A percentile compares a stretch with the other conserved stretches of the same genome.
phyloP scores from a whole-genome alignment of 2,113 vertebrate genomes.

The Sebastes fasciatus region DNA sequence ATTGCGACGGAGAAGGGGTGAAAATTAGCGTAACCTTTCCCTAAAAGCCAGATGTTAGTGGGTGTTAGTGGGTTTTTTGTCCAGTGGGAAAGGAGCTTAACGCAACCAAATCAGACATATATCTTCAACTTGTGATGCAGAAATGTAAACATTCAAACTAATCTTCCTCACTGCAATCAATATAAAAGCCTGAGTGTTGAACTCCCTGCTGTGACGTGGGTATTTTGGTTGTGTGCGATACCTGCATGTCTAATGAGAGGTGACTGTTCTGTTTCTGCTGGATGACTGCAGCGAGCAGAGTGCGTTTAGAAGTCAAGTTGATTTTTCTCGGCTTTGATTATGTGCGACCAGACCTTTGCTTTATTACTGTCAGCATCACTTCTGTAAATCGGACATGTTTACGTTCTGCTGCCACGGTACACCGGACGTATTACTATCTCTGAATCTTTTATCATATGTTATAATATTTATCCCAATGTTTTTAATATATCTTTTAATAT shows the following conservation, averaged over 20 bases:
- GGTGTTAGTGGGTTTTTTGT: too few species aligned
- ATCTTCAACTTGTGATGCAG: neutral
- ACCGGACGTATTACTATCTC: neutral
- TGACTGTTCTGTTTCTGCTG: slow-evolving; percentile 43
- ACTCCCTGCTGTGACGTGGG: slow-evolving; percentile 23
- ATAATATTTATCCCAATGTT: neutral
- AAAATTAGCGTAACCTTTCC: too few species aligned
- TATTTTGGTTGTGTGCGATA: slow-evolving; percentile 36
- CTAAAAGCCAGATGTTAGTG: too few species aligned
- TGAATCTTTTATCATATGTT: neutral
- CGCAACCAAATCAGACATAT: neutral
- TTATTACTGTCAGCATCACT: slow-evolving; percentile 2
- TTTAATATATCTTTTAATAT: too few species aligned
- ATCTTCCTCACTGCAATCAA: slow-evolving; percentile 41
- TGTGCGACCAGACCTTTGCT: slow-evolving; percentile 9
- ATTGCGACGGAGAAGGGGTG: too few species aligned
- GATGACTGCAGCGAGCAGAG: slow-evolving; percentile 27
- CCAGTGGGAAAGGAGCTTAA: too few species aligned
- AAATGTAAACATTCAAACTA: slow-evolving; percentile 30
- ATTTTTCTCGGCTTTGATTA: slow-evolving; percentile 41
- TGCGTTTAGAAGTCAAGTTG: slow-evolving; percentile 38
- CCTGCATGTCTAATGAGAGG: slow-evolving; percentile 51
- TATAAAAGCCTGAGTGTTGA: neutral
- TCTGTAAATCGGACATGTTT: neutral
- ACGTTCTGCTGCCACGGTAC: neutral